Percentiles rank a stretch among this genome's conserved stretches.
These are phyloP conservation scores for Bolborhynchus lineola DNA, from an alignment of 2,113 vertebrate species.

Conservation along the genomic window DNA sequence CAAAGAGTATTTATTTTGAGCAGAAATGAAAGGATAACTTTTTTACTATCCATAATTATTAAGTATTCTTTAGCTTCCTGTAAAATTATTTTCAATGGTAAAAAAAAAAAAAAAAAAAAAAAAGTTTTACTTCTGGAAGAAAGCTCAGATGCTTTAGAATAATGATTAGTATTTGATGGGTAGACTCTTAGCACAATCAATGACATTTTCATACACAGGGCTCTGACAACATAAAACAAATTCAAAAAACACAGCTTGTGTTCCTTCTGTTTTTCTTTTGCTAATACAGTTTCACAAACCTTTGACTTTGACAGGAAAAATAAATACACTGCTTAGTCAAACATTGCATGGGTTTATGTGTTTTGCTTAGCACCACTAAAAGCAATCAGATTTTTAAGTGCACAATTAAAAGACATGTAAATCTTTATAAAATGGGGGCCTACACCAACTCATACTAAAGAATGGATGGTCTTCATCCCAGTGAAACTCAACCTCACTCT, in stretches of 20 bases:
- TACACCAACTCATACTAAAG: neutral
- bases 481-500: neutral
- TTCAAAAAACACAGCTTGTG: neutral
- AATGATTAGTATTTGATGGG: neutral
- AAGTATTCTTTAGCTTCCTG: neutral
- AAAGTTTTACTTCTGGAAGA: neutral
- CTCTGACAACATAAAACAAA: neutral
- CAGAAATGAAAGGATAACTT: neutral
- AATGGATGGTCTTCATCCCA: neutral
- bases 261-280: neutral
- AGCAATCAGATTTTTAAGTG: neutral
- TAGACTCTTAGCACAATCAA: neutral
- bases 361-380: neutral
- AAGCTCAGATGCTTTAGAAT: neutral
- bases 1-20: neutral
- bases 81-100: neutral
- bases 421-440: neutral
- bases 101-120: neutral
- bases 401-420: neutral
- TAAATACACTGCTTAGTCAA: neutral
- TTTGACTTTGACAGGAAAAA: neutral
- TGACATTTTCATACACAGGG: neutral
- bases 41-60: neutral
- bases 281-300: neutral
- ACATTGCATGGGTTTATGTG: fast-evolving